Conservation (phyloP, 2,113 vertebrate genomes). For the Polypterus bichir region DNA sequence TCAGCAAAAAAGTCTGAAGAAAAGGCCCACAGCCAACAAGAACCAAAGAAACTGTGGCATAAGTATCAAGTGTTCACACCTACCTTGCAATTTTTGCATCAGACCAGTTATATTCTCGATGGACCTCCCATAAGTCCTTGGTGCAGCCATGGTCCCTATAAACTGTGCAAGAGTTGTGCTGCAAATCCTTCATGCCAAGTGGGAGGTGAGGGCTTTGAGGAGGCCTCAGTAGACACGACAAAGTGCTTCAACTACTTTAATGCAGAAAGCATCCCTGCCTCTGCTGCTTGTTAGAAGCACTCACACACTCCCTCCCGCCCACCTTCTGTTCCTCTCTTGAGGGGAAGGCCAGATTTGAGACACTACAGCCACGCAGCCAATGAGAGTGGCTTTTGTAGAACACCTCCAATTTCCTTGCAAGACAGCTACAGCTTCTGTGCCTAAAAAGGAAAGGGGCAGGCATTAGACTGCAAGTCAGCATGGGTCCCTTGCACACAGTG, state of each 20-base stretch:
- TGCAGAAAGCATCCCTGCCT: conserved; percentile 29
- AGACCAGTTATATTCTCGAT: conserved; percentile 75
- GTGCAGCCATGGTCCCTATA: conserved; percentile 62
- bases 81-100: conserved; percentile 95
- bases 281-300: conserved; percentile 18
- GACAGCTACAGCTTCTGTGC: conserved; percentile 28
- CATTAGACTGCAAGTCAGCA: conserved; percentile 21
- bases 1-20: too few relatives aligned
- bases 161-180: conserved; percentile 11
- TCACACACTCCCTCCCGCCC: conserved; percentile 22
- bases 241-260: conserved; percentile 16
- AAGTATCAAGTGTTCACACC: conserved; percentile 16
- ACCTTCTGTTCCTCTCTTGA: conserved; percentile 21
- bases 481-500: conserved; percentile 4
- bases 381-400: conserved; percentile 14
- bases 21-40: neutral
- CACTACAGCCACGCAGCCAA: conserved; percentile 33
- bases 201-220: neutral
- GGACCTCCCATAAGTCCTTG: conserved; percentile 47
- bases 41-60: neutral
- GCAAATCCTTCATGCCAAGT: conserved; percentile 18
- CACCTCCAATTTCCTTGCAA: conserved; percentile 27
- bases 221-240: conserved; percentile 1
- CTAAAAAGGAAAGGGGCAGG: conserved; percentile 33
- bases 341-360: conserved; percentile 20